Percentiles rank a stretch among this genome's conserved stretches.
Evolutionary conservation across 2,797 vertebrate genomes (phyloP).

Genomic region (Takifugu ocellatus): DNA sequence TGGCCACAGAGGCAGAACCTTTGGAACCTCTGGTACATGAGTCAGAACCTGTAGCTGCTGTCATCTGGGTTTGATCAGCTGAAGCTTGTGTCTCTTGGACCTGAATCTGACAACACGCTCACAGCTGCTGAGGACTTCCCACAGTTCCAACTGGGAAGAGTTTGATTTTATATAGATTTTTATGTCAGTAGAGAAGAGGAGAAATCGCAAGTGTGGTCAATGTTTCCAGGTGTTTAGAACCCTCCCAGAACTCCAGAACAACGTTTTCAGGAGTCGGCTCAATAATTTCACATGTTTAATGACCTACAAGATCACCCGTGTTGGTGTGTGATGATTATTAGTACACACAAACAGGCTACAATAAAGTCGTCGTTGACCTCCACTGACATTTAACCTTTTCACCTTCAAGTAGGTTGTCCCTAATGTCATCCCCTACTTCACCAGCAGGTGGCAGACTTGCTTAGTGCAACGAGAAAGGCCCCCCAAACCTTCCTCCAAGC

Average conservation of each 20-base stretch:
- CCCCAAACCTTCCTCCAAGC: neutral
- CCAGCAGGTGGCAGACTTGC: constrained; percentile 62
- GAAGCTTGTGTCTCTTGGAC: constrained; percentile 22
- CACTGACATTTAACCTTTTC: too few relatives aligned
- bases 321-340: too few relatives aligned
- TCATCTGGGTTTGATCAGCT: constrained; percentile 31
- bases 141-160: neutral
- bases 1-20: neutral
- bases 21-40: constrained; percentile 10
- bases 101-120: constrained; percentile 9
- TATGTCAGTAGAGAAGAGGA: neutral
- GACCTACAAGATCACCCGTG: too few relatives aligned
- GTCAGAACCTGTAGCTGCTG: constrained; percentile 10
- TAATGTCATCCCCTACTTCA: neutral
- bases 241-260: neutral
- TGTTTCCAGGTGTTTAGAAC: neutral
- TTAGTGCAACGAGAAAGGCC: constrained; percentile 18
- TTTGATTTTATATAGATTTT: too few relatives aligned
- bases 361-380: too few relatives aligned
- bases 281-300: too few relatives aligned
- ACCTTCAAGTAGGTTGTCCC: too few relatives aligned
- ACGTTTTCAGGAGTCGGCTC: too few relatives aligned
- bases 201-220: neutral
- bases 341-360: too few relatives aligned
- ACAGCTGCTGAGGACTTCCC: neutral